Percentiles rank a stretch among this genome's conserved stretches.
These are phyloP conservation scores for Brachyhypopomus occidentalis DNA, from an alignment of 2,113 vertebrate species.

Conservation along the genomic window DNA sequence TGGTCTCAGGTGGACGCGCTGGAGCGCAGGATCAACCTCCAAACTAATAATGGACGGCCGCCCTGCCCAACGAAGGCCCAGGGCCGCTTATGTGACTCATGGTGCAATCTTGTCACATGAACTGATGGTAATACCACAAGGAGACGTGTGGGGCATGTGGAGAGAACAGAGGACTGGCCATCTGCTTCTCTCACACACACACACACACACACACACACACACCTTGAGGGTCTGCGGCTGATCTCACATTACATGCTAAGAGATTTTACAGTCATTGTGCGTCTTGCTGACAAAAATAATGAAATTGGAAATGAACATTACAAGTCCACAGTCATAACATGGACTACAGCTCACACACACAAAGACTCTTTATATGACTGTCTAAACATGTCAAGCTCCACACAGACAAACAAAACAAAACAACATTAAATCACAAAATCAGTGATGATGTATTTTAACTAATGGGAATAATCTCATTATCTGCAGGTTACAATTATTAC, in stretches of 20 bases:
- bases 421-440: background rate
- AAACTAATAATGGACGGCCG: slow-evolving; percentile 21
- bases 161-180: slow-evolving; percentile 28
- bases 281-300: slow-evolving; percentile 10
- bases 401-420: background rate
- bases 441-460: background rate
- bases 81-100: slow-evolving; percentile 30
- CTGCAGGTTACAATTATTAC: background rate
- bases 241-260: slow-evolving; percentile 29
- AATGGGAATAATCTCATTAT: background rate
- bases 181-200: slow-evolving; percentile 30
- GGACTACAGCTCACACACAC: slow-evolving; percentile 2
- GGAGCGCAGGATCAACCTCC: slow-evolving; percentile 15
- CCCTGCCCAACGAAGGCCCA: slow-evolving; percentile 10
- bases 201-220: slow-evolving; percentile 11
- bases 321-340: slow-evolving; percentile 9
- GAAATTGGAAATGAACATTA: slow-evolving; percentile 15
- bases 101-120: slow-evolving; percentile 42
- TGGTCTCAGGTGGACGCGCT: background rate
- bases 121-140: slow-evolving; percentile 36
- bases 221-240: slow-evolving; percentile 26
- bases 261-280: slow-evolving; percentile 18
- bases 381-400: too few relatives aligned
- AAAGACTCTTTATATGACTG: slow-evolving; percentile 16
- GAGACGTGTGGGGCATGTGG: slow-evolving; percentile 20